These are phyloP conservation scores for Apomyelois bistriatella DNA, from an alignment of 2,888 invertebrate species.

Conservation along the genomic window DNA sequence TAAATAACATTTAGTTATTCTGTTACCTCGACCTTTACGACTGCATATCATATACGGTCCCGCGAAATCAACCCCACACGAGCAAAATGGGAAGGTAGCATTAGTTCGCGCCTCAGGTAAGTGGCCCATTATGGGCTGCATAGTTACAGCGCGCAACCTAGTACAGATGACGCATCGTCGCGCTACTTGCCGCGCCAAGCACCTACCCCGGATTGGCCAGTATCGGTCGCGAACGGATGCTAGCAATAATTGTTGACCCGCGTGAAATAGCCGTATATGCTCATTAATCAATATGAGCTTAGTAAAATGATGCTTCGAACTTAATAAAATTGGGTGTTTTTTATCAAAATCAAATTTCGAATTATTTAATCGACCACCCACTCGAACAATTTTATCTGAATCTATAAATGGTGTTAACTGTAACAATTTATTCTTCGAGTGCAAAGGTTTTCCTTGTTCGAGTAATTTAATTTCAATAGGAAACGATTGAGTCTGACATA, in stretches of 20 bases:
- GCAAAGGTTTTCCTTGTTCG: too few relatives aligned
- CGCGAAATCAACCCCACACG: slow-evolving; percentile 13
- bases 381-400: too few relatives aligned
- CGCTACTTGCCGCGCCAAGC: background rate
- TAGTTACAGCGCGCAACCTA: background rate
- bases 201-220: background rate
- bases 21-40: slow-evolving; percentile 3
- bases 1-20: background rate
- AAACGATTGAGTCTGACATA: too few relatives aligned
- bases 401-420: too few relatives aligned
- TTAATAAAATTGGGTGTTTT: too few relatives aligned
- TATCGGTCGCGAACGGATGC: background rate
- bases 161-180: background rate
- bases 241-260: background rate
- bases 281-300: too few relatives aligned
- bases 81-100: slow-evolving; percentile 3
- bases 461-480: too few relatives aligned
- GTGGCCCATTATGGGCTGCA: slow-evolving; percentile 15
- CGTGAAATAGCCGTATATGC: background rate
- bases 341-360: too few relatives aligned
- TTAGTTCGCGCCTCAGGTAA: slow-evolving; percentile 4
- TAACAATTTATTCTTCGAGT: too few relatives aligned
- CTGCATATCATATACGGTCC: slow-evolving; percentile 13
- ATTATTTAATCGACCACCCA: too few relatives aligned
- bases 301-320: too few relatives aligned